Evolutionary conservation across 2,888 invertebrate genomes (phyloP).

Genomic region (Ethmia dodecea): DNA sequence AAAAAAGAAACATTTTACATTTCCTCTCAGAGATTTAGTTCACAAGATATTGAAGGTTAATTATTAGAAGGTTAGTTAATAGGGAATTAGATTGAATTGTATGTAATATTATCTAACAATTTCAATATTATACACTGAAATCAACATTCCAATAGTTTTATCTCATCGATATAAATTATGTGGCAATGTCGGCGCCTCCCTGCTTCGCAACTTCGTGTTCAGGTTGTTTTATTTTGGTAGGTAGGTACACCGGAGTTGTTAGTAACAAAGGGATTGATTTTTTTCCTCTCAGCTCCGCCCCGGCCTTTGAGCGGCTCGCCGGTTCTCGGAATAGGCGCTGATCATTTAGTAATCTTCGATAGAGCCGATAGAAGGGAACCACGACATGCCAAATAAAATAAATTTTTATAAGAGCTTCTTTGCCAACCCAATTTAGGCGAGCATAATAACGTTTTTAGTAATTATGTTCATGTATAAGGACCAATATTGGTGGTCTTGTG

Average conservation of each 20-base stretch:
- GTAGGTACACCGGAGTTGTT: slow-evolving; percentile 72
- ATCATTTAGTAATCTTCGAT: slow-evolving; percentile 62
- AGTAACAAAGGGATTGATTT: slow-evolving; percentile 72
- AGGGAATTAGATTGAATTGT: too few relatives aligned
- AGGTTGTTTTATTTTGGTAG: slow-evolving; percentile 59
- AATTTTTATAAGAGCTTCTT: background rate
- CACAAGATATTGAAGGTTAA: too few relatives aligned
- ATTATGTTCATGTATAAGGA: too few relatives aligned
- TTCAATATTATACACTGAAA: too few relatives aligned
- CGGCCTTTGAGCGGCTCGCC: slow-evolving; percentile 59
- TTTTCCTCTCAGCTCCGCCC: slow-evolving; percentile 55
- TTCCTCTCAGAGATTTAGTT: too few relatives aligned
- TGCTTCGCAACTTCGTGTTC: slow-evolving; percentile 47
- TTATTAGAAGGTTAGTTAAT: too few relatives aligned
- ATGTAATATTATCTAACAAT: too few relatives aligned
- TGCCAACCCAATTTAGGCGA: too few relatives aligned
- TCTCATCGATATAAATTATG: slow-evolving; percentile 23
- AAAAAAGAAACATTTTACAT: too few relatives aligned
- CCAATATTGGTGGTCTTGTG: too few relatives aligned
- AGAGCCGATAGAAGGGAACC: slow-evolving; percentile 31
- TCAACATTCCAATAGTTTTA: too few relatives aligned
- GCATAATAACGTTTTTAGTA: too few relatives aligned
- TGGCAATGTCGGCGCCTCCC: slow-evolving; percentile 39
- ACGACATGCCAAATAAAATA: slow-evolving; percentile 13
- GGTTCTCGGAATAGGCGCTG: slow-evolving; percentile 58